Evolutionary conservation across 2,888 invertebrate species (phyloP), one percentile per base, ranked within the genome.

Genomic region (Oxytorus armatus): DNA sequence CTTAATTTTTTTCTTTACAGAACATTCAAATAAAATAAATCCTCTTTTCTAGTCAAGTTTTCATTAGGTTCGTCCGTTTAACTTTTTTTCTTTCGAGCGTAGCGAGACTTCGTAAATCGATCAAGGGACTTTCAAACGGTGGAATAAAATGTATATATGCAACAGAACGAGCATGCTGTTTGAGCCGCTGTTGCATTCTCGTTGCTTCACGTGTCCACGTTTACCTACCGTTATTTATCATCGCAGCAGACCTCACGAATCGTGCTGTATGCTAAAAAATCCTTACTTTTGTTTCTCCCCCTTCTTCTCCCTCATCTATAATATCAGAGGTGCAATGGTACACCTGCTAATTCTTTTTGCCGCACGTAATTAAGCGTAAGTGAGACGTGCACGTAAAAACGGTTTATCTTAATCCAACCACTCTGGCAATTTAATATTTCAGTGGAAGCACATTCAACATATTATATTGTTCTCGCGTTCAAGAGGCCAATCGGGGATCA

Each of bases 171-270:
- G 39, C 59, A 21, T 61, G 39, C 36, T n/a, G 36, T 42, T 39
- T 39, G 39, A n/a, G 21, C 66, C 36, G 36, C 42, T 53, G 68
- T 42, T 53, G 33, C 68, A 51, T 68, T 68, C 53, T 39, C 25
- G 21, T 68, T 68, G 23, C 53, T 68, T 55, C 68, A 47, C 25
- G 23, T 51, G 21, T 53, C 39, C 53, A 39, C 68, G 68, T 68
- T 68, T 53, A n/a, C 42, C 36, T 42, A 53, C 68, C 53, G 68
- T 68, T 68, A 68, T 68, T 68, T 53, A 55, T 68, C 25, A 68
- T 51, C 51, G 39, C 68, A 25, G 53, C 16, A 51, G 68, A n/a
- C n/a, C n/a, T n/a, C n/a, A n/a, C n/a, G n/a, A n/a, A n/a, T n/a
- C n/a, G n/a, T n/a, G n/a, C 55, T 55, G 49, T 65, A 16, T n/a